Percentiles rank a stretch among this genome's conserved stretches.
phyloP scores from a whole-genome alignment of 2,797 vertebrate species.

The Vireo griseus region DNA sequence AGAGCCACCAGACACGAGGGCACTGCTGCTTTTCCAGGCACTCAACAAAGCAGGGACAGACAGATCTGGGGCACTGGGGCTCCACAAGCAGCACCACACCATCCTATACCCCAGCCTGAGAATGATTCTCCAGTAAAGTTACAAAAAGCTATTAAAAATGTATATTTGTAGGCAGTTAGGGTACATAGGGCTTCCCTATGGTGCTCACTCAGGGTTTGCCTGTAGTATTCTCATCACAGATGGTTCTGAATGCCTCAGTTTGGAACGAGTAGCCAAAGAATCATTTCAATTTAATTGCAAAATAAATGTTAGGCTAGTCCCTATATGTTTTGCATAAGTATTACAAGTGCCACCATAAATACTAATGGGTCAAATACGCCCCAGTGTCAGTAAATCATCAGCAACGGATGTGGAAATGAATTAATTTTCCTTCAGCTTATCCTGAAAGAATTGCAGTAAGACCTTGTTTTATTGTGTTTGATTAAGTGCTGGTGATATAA shows the following conservation, averaged over 20 bases:
- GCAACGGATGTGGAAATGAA: not conserved
- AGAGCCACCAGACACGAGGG: not conserved
- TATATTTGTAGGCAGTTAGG: not conserved
- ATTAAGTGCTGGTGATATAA: conserved; percentile 16
- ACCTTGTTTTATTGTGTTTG: not conserved
- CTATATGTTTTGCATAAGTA: not conserved
- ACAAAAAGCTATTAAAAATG: not conserved
- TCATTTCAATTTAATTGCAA: not conserved
- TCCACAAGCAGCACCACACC: not conserved
- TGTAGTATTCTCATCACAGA: not conserved
- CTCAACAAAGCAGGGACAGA: not conserved
- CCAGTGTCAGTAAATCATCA: not conserved
- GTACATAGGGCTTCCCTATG: not conserved
- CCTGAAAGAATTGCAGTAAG: not conserved
- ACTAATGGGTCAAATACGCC: not conserved
- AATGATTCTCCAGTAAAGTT: not conserved
- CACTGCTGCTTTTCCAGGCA: not conserved
- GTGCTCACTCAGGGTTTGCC: not conserved
- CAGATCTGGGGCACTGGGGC: not conserved
- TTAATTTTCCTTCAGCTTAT: conserved; percentile 4
- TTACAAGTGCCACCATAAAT: conserved; percentile 3
- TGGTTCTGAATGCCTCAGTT: not conserved
- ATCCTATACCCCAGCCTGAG: not conserved
- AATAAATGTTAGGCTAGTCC: not conserved
- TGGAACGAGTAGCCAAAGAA: not conserved